Base-by-base conservation (phyloP, 2,113 vertebrate genomes). In the Eretmochelys imbricata region DNA sequence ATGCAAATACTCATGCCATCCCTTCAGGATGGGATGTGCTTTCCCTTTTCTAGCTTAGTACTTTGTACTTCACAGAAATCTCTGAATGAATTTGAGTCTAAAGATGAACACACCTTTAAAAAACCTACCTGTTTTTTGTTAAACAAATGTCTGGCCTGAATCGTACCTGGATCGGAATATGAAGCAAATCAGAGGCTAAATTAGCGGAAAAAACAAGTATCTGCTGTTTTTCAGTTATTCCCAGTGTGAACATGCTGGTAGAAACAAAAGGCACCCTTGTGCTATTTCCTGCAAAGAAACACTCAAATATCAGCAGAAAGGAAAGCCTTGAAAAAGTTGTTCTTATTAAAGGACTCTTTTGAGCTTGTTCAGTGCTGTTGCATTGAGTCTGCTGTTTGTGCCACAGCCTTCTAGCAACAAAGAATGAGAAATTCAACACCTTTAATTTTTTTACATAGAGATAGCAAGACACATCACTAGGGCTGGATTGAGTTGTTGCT, bases 1-100 rank as follows among this genome's bases (percentile, higher is more conserved):
- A 98, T 97, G 96, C 95, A 98, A 97, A 97, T 98, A 97, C 90
- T 97, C 93, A 88, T 96, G 94, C 97, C 81, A 57, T 93, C 86
- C 9, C 85, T 93, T n/a, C 88, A 90, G 89, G 92, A 93, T 94
- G 93, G 96, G 94, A 94, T 97, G 91, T 93, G 72, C 91, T 95
- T 95, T 91, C 87, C 93, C 79, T 97, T 94, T 91, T 88, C 87
- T 94, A 84, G 85, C 93, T 95, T 87, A 95, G 57, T 95, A 95
- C 93, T 93, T 96, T 90, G 93, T 96, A 89, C 89, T 97, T 96
- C 87, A 81, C 89, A 92, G 90, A 87, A 93, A 88, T 95, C 92
- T 96, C 95, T 94, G 95, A 95, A 92, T 92, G 93, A 95, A 96
- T 85, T 88, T 82, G 82, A 96, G 85, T 90, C 88, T 92, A 84